Evolutionary conservation across 2,797 vertebrate species (phyloP).

Genomic region (Neosalanx taihuensis): DNA sequence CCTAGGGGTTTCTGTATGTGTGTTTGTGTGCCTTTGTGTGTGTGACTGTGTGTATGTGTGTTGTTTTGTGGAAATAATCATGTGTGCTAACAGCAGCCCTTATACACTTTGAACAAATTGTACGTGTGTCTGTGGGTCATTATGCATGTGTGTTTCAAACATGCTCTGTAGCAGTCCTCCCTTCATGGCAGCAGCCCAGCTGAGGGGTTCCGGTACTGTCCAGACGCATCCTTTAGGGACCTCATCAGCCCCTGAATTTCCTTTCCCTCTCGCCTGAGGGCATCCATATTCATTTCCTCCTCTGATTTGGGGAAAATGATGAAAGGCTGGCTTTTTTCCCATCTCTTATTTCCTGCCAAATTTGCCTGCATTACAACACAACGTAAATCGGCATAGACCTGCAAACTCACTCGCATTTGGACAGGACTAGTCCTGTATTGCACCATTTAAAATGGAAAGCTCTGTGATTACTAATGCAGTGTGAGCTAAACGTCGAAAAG

Average conservation of each 20-base stretch:
- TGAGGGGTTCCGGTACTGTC: constrained; percentile 73
- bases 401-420: constrained; percentile 53
- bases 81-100: not conserved
- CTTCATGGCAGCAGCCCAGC: constrained; percentile 61
- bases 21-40: constrained; percentile 6
- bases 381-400: constrained; percentile 66
- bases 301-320: constrained; percentile 79
- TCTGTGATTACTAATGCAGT: constrained; percentile 22
- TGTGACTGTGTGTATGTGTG: constrained; percentile 2
- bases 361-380: constrained; percentile 72
- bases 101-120: not conserved
- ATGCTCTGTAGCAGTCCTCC: constrained; percentile 49
- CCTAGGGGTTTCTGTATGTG: not conserved
- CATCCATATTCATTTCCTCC: constrained; percentile 83
- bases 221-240: constrained; percentile 78
- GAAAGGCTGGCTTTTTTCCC: constrained; percentile 69
- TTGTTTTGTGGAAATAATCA: not conserved
- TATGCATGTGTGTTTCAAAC: constrained; percentile 44
- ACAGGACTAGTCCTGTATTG: constrained; percentile 48
- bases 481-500: not conserved
- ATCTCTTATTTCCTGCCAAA: constrained; percentile 72
- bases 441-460: constrained; percentile 29
- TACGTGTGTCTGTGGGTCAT: not conserved
- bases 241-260: constrained; percentile 77
- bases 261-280: constrained; percentile 74